Base-by-base conservation (phyloP, 2,888 invertebrate genomes). In the Sialis fuliginosa region DNA sequence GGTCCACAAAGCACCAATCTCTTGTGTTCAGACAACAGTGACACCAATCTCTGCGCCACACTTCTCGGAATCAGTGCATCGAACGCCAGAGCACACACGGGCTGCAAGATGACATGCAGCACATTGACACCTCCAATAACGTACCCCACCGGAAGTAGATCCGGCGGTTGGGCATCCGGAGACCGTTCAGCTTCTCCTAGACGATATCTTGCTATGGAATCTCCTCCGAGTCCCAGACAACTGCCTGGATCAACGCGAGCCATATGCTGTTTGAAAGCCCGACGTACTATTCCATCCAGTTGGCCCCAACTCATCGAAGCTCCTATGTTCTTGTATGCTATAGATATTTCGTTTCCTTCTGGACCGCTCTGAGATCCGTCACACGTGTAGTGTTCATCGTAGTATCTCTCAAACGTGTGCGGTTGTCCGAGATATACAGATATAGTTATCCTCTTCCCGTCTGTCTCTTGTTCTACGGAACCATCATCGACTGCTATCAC, bases 11-110 rank as follows among this genome's bases (percentile, higher is more conserved):
- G 70, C 52, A 98, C 95, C 50, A 98, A 80, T 42, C 97, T 72
- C 31, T 93, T 75, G 64, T 96, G 93, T 60, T 96, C 95, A 45
- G 87, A 79, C 52, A 98, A 68, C 47, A 95, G 70, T n/a, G 68
- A 69, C 9, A 70, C 75, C 58, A 70, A 71, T 64, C 96, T 81
- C 68, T 95, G 92, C 47, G 97, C 85, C 57, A 95, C 91, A 58
- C 92, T 88, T 69, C 93, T 88, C 53, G 96, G 95, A 64, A 95
- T 92, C 52, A 96, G 74, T 48, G 93, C 93, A 66, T 96, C 93
- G 62, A 96, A 93, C 6, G 92, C 89, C 56, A 98, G 70, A 57
- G 83, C 84, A 8, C 84, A 84, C 22, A 85, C 84, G 40, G 84
- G 84, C 62, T 84, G 83, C 32, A 93, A 75, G 61, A 97, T 96